These are phyloP conservation scores for Pomacea maculata DNA, from an alignment of 1,140 invertebrate genomes.

Conservation along the genomic window DNA sequence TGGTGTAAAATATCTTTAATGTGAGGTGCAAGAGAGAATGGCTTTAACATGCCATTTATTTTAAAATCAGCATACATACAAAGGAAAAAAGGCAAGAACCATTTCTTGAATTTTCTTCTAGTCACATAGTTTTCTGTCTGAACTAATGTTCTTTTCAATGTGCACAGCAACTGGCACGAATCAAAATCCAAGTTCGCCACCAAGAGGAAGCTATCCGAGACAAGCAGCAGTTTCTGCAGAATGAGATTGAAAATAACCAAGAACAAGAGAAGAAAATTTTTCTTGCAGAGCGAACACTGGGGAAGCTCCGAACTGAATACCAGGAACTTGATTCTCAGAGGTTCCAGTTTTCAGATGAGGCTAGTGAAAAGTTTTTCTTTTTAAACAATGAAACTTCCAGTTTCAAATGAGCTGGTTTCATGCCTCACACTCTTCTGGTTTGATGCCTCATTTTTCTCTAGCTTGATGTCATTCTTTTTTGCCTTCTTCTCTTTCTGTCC, in stretches of 20 bases:
- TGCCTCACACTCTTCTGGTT: not conserved
- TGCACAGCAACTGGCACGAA: slow-evolving; percentile 56
- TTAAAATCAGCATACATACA: too few species aligned
- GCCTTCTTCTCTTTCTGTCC: not conserved
- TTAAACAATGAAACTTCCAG: not conserved
- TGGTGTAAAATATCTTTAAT: too few species aligned
- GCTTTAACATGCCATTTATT: too few species aligned
- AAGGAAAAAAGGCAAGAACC: too few species aligned
- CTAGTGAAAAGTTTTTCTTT: slow-evolving; percentile 22
- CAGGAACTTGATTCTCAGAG: slow-evolving; percentile 57
- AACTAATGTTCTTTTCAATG: too few species aligned
- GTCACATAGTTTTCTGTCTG: too few species aligned
- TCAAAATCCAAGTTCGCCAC: slow-evolving; percentile 57
- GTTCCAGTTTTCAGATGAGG: slow-evolving; percentile 61
- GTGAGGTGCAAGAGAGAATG: too few species aligned
- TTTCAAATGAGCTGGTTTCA: not conserved
- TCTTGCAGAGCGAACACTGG: slow-evolving; percentile 55
- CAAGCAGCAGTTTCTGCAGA: slow-evolving; percentile 62
- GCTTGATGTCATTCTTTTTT: not conserved
- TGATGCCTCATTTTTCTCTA: not conserved
- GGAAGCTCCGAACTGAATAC: slow-evolving; percentile 52
- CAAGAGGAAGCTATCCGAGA: slow-evolving; percentile 59
- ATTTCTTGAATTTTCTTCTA: too few species aligned
- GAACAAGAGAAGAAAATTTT: slow-evolving; percentile 63
- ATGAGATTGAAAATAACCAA: slow-evolving; percentile 62